Conservation (phyloP, 2,888 invertebrate genomes). For the Meliscaeva auricollis region DNA sequence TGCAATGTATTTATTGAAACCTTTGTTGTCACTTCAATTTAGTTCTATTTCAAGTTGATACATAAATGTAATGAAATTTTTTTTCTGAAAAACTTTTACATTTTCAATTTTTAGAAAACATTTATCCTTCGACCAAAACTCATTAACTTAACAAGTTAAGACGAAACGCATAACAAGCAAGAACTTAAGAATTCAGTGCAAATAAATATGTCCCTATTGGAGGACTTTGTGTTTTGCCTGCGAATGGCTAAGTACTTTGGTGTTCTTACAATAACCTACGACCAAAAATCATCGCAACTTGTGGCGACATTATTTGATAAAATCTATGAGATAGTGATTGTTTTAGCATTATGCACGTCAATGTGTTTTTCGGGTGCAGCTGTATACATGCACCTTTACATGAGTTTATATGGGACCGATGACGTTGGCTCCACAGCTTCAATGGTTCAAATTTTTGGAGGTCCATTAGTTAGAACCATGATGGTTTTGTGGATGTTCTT, state of each 20-base stretch:
- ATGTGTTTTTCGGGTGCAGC: neutral
- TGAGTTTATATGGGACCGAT: neutral
- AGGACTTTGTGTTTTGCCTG: constrained; percentile 6
- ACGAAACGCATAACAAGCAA: no score
- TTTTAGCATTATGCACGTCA: neutral
- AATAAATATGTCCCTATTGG: neutral
- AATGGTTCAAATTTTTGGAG: neutral
- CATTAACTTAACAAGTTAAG: no score
- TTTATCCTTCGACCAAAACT: no score
- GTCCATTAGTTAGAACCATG: neutral
- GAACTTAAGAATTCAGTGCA: neutral
- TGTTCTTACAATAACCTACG: neutral
- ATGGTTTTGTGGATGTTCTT: constrained; percentile 1
- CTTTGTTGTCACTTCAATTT: no score
- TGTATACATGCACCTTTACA: neutral
- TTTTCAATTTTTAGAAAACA: no score
- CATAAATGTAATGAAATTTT: no score
- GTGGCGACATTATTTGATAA: neutral
- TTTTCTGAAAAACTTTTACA: no score
- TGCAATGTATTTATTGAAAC: no score
- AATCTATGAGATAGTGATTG: neutral
- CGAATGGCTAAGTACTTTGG: constrained; percentile 17
- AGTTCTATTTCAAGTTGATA: no score
- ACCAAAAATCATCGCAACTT: neutral
- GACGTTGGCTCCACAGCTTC: neutral